phyloP scores from a whole-genome alignment of 2,113 vertebrate species.

The Raja brachyura region DNA sequence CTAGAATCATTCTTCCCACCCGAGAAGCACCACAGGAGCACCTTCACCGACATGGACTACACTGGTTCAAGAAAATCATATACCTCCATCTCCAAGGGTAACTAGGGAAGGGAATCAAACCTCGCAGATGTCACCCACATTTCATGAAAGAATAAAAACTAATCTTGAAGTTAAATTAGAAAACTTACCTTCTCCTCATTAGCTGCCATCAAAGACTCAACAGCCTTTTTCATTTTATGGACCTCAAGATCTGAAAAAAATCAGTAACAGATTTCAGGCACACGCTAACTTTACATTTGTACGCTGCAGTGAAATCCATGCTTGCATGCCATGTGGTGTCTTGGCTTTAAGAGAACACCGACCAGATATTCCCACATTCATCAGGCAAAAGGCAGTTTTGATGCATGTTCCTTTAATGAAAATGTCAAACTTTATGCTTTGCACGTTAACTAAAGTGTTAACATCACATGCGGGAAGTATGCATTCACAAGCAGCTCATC shows the following conservation, averaged over 20 bases:
- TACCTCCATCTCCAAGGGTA: neutral
- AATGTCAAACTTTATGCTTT: neutral
- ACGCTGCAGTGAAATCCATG: neutral
- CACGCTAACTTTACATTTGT: neutral
- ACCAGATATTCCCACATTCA: neutral
- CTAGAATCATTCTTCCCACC: no score
- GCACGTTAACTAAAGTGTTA: neutral
- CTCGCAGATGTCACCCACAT: neutral
- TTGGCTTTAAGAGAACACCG: neutral
- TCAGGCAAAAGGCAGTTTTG: neutral
- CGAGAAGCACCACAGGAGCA: neutral
- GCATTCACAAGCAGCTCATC: neutral
- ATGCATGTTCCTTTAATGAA: conserved; percentile 5
- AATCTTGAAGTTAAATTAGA: neutral
- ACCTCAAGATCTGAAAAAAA: conserved; percentile 78
- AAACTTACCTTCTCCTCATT: conserved; percentile 74
- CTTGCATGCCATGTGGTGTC: neutral
- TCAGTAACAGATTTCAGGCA: neutral
- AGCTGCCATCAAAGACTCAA: conserved; percentile 88
- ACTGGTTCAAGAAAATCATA: neutral
- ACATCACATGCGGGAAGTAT: neutral
- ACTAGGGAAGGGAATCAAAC: neutral
- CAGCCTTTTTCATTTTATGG: conserved; percentile 89
- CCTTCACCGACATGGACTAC: neutral
- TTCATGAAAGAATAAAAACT: no score